Percentiles rank a stretch among this genome's conserved stretches.
Evolutionary conservation across 2,797 vertebrate species (phyloP).

Genomic region (Melanogrammus aeglefinus): DNA sequence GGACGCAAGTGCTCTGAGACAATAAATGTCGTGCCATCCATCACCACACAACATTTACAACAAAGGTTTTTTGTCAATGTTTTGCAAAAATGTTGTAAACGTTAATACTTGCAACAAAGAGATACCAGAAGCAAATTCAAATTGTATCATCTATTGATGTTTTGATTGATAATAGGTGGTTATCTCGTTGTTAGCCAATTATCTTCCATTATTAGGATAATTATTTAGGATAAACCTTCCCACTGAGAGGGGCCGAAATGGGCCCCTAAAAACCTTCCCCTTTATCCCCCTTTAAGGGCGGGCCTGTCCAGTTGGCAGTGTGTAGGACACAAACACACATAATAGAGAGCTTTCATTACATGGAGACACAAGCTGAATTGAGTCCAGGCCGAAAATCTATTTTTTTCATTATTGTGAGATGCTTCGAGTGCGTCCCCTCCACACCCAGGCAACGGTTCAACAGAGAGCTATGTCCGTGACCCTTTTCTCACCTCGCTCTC

Average conservation of each 20-base stretch:
- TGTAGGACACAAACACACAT: not conserved
- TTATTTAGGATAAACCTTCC: no score
- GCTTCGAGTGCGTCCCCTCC: slow-evolving; percentile 4
- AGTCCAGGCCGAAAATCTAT: slow-evolving; percentile 33
- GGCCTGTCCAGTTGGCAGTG: not conserved
- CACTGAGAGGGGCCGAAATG: no score
- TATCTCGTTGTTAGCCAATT: no score
- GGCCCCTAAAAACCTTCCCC: not conserved
- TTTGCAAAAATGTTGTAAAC: not conserved
- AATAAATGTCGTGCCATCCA: not conserved
- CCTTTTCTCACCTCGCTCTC: slow-evolving; percentile 13
- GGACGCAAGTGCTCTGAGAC: no score
- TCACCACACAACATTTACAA: not conserved
- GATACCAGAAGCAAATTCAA: no score
- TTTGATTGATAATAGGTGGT: no score
- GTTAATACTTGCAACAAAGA: not conserved
- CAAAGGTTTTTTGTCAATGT: not conserved
- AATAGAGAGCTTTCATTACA: not conserved
- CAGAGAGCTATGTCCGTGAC: slow-evolving; percentile 27
- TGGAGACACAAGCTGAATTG: not conserved
- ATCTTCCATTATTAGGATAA: no score
- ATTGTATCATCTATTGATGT: no score
- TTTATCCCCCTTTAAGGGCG: not conserved
- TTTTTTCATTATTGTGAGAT: slow-evolving; percentile 38
- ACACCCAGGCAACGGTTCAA: slow-evolving; percentile 29